These are phyloP conservation scores for Sebastiscus albofasciatus DNA, from an alignment of 2,797 vertebrate species.

Conservation along the genomic window DNA sequence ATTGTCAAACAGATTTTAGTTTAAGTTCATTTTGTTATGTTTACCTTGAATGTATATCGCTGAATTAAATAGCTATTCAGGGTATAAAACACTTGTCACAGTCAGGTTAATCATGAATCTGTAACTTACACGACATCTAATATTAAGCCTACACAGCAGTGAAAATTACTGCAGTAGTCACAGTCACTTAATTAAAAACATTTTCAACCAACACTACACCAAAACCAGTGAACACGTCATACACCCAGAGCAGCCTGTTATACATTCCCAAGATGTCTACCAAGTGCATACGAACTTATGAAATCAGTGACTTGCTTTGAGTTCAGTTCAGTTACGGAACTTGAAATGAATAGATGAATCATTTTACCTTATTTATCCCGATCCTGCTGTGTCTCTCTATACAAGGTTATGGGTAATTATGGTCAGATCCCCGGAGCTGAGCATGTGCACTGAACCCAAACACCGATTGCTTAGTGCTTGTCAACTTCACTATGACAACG, in stretches of 20 bases:
- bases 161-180: neutral
- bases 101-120: neutral
- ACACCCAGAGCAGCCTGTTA: neutral
- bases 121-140: neutral
- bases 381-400: neutral
- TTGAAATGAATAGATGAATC: neutral
- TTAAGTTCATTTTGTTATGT: too few species aligned
- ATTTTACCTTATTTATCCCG: slow-evolving; percentile 43
- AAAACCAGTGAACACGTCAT: neutral
- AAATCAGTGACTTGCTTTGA: neutral
- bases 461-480: slow-evolving; percentile 65
- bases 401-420: slow-evolving; percentile 1
- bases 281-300: neutral
- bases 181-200: neutral
- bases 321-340: neutral
- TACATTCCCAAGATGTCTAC: neutral
- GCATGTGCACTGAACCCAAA: slow-evolving; percentile 53
- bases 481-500: slow-evolving; percentile 74
- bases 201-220: neutral
- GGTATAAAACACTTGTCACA: neutral
- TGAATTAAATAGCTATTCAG: too few species aligned
- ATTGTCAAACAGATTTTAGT: too few species aligned
- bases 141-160: neutral
- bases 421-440: neutral
- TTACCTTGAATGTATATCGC: too few species aligned